Base-by-base conservation (phyloP, 2,113 vertebrate species). In the Cyphomyrus plagiostoma region DNA sequence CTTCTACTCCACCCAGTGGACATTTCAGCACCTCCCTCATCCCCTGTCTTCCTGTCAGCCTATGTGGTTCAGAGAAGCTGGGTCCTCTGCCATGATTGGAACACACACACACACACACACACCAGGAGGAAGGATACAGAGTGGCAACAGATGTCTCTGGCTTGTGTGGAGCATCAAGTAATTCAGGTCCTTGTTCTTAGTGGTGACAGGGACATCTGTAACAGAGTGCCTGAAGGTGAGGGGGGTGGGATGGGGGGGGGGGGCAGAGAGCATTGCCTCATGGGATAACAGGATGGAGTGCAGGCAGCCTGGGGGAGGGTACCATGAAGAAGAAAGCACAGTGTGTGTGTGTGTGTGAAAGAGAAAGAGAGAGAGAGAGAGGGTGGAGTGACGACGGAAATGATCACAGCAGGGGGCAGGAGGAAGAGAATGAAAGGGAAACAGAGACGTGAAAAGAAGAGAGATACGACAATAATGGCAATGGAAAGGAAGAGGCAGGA, bases 1-100 rank as follows among this genome's bases (percentile, higher is more conserved):
- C 92, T 94, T 94, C 94, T 94, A 74, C 93, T 92, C 95, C 94
- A 94, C 92, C 93, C 92, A 92, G 92, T 92, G 95, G 93, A 89
- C 90, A 52, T 87, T 62, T 21, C 17, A 62, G 30, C 87, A 49
- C 49, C 84, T 42, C 50, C 15, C 35, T 53, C 30, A 46, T 42
- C 21, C 42, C 70, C 30, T 42, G 35, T 89, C 52, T 49, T 52
- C 35, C 35, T 35, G 8, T 80, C 50, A 88, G 45, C 39, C 19
- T 23, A 39, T 53, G 58, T 48, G 58, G 30, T 26, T 52, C 49
- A 30, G 49, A 53, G 85, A 30, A 52, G n/a, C 85, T 4, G n/a
- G 49, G 45, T 87, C 19, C 50, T 53, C 26, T 39, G 49, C 13
- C 10, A 49, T 5, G 46, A 19, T 4, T 49, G 35, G 21, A 39